phyloP scores from a whole-genome alignment of 2,113 vertebrate genomes.

The Elephas maximus region DNA sequence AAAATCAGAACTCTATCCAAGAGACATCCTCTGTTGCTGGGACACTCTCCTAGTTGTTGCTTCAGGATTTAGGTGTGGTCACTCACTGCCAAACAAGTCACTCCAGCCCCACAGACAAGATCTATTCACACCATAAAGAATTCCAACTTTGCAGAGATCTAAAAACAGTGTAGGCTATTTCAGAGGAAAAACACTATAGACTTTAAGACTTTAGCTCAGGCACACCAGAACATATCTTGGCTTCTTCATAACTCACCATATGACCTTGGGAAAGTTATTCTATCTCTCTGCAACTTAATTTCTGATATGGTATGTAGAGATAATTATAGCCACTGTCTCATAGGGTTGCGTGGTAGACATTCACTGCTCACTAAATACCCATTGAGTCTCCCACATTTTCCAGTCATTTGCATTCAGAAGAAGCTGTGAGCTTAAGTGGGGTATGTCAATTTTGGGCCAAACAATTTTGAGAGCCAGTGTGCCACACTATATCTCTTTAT shows the following conservation, averaged over 20 bases:
- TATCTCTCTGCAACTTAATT: background rate
- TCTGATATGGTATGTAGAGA: background rate
- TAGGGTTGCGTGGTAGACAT: too few relatives aligned
- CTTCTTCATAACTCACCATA: background rate
- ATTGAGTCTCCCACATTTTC: background rate
- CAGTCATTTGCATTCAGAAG: background rate
- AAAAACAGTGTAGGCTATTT: background rate
- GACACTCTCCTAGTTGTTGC: background rate
- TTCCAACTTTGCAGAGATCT: background rate
- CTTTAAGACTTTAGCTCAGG: background rate
- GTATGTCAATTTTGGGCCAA: background rate
- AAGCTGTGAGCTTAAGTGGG: background rate
- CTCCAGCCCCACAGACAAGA: too few relatives aligned
- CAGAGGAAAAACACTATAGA: background rate
- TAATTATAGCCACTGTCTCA: background rate
- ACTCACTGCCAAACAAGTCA: background rate
- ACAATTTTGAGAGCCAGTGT: fast-evolving
- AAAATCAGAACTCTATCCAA: background rate
- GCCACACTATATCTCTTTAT: background rate
- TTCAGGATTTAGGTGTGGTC: background rate
- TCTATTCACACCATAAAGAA: background rate
- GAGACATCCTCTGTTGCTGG: background rate
- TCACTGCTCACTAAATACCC: background rate
- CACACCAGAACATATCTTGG: fast-evolving
- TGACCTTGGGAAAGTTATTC: background rate